phyloP scores from a whole-genome alignment of 2,113 vertebrate species.

The Lipotes vexillifer region DNA sequence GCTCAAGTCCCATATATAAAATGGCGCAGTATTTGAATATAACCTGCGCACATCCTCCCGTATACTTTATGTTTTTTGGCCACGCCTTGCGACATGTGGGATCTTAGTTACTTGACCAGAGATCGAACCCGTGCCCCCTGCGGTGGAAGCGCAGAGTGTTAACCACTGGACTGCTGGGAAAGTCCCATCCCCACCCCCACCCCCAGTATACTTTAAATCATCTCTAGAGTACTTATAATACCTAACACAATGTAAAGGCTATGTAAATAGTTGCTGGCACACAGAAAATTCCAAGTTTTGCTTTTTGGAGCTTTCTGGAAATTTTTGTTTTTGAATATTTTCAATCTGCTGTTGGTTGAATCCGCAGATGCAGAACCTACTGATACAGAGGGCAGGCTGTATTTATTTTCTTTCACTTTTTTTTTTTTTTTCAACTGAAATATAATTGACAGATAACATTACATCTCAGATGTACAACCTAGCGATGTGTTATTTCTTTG shows the following conservation, averaged over 20 bases:
- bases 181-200: too few species aligned
- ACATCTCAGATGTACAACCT: not conserved
- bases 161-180: too few species aligned
- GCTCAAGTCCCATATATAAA: not conserved
- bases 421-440: not conserved
- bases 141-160: too few species aligned
- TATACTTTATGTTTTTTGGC: not conserved
- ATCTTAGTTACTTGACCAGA: too few species aligned
- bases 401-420: not conserved
- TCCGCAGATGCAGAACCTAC: not conserved
- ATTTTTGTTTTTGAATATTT: not conserved
- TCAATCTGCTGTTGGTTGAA: not conserved
- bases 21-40: not conserved
- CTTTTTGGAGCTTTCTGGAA: not conserved
- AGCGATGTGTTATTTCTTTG: not conserved
- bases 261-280: not conserved
- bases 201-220: not conserved
- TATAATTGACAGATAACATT: not conserved
- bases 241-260: not conserved
- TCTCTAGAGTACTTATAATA: not conserved
- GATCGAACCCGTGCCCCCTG: too few species aligned
- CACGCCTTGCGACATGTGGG: too few species aligned
- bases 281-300: not conserved
- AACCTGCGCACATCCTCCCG: not conserved
- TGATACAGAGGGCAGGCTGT: not conserved